Percentiles rank a stretch among this genome's conserved stretches.
These are phyloP conservation scores for Pachyrhynchus sulphureomaculatus DNA, from an alignment of 1,140 invertebrate species.

Conservation along the genomic window DNA sequence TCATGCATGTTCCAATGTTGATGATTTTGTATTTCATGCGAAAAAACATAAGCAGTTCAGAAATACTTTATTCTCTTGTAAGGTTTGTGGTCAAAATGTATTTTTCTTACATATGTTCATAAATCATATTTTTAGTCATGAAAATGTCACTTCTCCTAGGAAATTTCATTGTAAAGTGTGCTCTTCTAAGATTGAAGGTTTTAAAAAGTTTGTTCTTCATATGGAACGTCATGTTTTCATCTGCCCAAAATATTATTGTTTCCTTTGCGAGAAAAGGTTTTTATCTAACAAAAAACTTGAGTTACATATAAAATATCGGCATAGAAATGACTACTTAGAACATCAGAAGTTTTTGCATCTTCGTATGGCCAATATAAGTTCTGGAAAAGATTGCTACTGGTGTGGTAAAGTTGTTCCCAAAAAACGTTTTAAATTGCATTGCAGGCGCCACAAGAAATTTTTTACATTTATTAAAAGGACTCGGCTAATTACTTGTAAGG, in stretches of 20 bases:
- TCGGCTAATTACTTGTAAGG: not conserved
- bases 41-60: not conserved
- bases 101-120: not conserved
- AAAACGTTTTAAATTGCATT: too few relatives aligned
- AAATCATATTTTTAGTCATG: not conserved
- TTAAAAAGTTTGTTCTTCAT: not conserved
- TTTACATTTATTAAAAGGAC: not conserved
- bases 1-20: not conserved
- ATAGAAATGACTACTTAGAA: not conserved
- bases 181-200: not conserved
- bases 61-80: not conserved
- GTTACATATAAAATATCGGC: not conserved
- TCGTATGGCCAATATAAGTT: not conserved
- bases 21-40: not conserved
- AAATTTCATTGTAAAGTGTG: not conserved
- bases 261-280: not conserved
- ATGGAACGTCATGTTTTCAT: not conserved
- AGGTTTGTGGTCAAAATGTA: not conserved
- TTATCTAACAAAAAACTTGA: not conserved
- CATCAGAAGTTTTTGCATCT: not conserved
- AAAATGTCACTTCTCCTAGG: not conserved
- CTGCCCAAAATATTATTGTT: not conserved
- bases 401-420: not conserved
- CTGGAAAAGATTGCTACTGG: not conserved
- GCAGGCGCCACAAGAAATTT: too few relatives aligned